Percentiles rank a stretch among this genome's conserved stretches.
Conservation (phyloP, 1,140 invertebrate genomes). For the Drosophila burlai region DNA sequence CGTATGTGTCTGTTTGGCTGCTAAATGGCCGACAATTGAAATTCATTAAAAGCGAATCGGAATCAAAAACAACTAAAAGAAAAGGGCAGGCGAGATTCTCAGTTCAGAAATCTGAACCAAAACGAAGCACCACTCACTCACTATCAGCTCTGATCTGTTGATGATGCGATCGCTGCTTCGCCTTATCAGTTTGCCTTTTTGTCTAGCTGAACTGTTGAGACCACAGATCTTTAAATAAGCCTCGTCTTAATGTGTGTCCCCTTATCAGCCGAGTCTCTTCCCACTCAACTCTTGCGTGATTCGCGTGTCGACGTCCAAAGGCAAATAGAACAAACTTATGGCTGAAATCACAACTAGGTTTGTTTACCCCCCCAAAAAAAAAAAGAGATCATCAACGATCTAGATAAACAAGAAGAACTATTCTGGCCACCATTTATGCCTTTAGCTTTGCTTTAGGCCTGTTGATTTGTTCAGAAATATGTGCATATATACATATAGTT, state of each 20-base stretch:
- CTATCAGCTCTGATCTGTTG: slow-evolving; percentile 25
- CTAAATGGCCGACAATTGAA: slow-evolving; percentile 56
- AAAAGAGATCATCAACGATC: not conserved
- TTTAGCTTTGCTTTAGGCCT: slow-evolving; percentile 17
- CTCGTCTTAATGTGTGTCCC: not conserved
- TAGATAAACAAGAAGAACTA: slow-evolving; percentile 1
- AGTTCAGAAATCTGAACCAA: slow-evolving; percentile 7
- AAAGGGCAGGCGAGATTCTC: slow-evolving; percentile 4
- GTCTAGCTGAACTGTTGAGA: slow-evolving; percentile 27
- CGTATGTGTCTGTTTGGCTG: slow-evolving; percentile 34
- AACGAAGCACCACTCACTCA: not conserved
- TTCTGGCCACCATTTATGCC: not conserved
- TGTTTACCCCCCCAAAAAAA: slow-evolving; percentile 16
- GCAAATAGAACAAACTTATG: slow-evolving; percentile 23
- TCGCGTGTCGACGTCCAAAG: slow-evolving; percentile 30
- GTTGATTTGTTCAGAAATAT: not conserved
- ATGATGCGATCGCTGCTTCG: not conserved
- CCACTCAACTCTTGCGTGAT: slow-evolving; percentile 41
- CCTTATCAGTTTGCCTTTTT: slow-evolving; percentile 41
- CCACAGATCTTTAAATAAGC: slow-evolving; percentile 11
- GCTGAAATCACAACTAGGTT: slow-evolving; percentile 9
- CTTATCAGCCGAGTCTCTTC: slow-evolving; percentile 36
- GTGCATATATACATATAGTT: slow-evolving; percentile 7
- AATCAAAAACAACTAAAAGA: slow-evolving; percentile 4
- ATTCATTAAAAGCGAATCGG: slow-evolving; percentile 53